Base-by-base conservation (phyloP, 2,113 vertebrate genomes). In the Circaetus gallicus region DNA sequence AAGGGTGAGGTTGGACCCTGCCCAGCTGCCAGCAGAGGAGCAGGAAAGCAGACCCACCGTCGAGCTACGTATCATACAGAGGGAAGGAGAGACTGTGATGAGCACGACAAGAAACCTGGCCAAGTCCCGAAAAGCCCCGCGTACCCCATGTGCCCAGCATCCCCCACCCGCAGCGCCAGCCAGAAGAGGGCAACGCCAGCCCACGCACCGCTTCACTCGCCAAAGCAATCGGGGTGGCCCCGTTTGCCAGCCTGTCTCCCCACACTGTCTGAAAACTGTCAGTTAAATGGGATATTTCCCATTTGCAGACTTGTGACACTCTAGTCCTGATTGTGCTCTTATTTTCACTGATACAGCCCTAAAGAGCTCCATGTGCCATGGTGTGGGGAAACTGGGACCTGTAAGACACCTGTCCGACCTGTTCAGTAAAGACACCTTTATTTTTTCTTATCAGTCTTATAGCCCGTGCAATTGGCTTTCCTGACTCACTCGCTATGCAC, bases 101-200 rank as follows among this genome's bases (percentile, higher is more conserved):
- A 78, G 31, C 4, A 9, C 2, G 6, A 29, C 31, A 66, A 50
- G 49, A 52, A 78, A 42, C 10, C 13, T 13, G 34, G 17, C 19
- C 14, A 50, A 36, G 14, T 21, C 42, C 21, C 2, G 2, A 21
- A 36, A 38, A 63, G 17, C 10, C 31, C 7, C 0, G 2, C 0
- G 5, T 20, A 21, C 8, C 5, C 2, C 0, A 0, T 34, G 8
- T 8, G 16, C 45, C 26, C 42, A 42, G 20, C 49, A 16, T 8
- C 16, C 22, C 40, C 38, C 45, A 52, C 14, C 29, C 1, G 0
- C 3, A 62, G 42, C 3, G 12, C 34, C 31, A 73, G 79, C 81
- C 92, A 89, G 95, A 58, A 95, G 86, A 95, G 72, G 92, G 93
- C 95, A 95, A 92, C 71, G 55, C 47, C 43, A 84, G 72, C 6